Percentiles rank a stretch among this genome's conserved stretches.
Evolutionary conservation across 2,113 vertebrate genomes (phyloP).

Genomic region (Rhombomys opimus): DNA sequence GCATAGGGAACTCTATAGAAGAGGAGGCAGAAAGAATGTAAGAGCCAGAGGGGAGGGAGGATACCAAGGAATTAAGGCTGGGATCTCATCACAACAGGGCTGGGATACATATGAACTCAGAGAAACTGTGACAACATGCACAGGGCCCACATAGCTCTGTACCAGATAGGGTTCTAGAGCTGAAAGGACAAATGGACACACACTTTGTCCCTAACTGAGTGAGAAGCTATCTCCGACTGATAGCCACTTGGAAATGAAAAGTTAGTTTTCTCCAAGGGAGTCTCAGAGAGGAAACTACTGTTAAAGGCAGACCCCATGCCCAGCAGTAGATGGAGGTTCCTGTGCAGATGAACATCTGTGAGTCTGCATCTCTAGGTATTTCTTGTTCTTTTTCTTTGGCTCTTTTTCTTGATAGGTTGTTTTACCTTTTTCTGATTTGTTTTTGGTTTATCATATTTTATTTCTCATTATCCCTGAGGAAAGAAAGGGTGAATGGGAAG

Average conservation of each 20-base stretch:
- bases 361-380: neutral
- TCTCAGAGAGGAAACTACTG: neutral
- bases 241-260: neutral
- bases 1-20: neutral
- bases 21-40: neutral
- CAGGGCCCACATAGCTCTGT: neutral
- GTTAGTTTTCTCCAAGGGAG: neutral
- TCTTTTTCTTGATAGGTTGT: neutral
- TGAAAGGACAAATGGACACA: neutral
- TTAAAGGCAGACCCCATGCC: neutral
- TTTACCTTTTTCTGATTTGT: neutral
- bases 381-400: neutral
- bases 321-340: neutral
- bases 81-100: neutral
- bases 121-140: neutral
- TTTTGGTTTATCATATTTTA: neutral
- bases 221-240: neutral
- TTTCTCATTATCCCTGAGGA: neutral
- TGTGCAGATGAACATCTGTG: neutral
- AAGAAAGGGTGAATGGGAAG: neutral
- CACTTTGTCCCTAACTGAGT: neutral
- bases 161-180: neutral
- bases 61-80: neutral
- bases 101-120: neutral
- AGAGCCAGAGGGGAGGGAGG: neutral